Conservation (phyloP, 1,140 invertebrate genomes). For the Eurosta solidaginis region DNA sequence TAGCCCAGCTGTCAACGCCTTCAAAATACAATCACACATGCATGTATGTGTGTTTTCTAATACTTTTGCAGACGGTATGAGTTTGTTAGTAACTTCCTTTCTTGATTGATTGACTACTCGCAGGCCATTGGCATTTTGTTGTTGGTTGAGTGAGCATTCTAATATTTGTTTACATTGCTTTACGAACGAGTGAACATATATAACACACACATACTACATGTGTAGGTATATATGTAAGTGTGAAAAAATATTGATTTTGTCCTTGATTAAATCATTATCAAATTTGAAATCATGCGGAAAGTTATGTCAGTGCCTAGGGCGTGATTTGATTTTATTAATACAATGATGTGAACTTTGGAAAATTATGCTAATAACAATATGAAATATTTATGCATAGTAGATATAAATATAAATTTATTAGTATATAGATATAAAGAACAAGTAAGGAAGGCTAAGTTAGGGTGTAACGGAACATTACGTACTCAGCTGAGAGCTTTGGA, state of each 20-base stretch:
- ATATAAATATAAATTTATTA: no score
- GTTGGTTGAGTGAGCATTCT: neutral
- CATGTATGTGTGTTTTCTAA: neutral
- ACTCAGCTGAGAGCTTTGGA: no score
- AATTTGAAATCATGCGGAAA: neutral
- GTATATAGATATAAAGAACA: no score
- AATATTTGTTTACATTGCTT: neutral
- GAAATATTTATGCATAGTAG: no score
- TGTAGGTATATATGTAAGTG: neutral
- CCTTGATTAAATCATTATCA: neutral
- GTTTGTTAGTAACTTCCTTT: neutral
- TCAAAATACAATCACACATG: neutral
- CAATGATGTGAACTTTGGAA: neutral
- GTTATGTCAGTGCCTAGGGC: neutral
- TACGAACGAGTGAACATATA: no score
- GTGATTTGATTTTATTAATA: neutral
- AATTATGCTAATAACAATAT: no score
- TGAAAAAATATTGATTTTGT: neutral
- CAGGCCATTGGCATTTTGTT: neutral
- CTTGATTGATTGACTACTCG: slow-evolving; percentile 10
- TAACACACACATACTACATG: no score
- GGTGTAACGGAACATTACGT: no score
- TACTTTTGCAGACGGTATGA: neutral
- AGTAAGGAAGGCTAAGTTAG: no score
- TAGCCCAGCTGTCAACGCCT: slow-evolving; percentile 17